Conservation (phyloP, 2,797 vertebrate genomes). For the Phrynocephalus forsythii region DNA sequence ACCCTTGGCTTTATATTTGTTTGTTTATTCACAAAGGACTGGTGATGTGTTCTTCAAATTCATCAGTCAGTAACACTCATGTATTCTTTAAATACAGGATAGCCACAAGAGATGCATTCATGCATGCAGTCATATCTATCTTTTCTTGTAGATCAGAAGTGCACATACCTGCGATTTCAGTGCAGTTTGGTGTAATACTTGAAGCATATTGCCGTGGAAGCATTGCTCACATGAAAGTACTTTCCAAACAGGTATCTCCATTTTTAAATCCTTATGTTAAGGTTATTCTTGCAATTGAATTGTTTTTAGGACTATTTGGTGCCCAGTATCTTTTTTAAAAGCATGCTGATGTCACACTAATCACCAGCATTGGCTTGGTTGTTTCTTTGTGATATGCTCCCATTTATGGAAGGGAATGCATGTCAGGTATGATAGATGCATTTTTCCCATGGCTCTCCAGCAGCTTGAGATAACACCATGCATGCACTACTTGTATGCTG, state of each 20-base stretch:
- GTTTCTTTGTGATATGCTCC: background rate
- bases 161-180: slow-evolving; percentile 90
- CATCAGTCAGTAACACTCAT: background rate
- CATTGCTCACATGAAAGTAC: slow-evolving; percentile 96
- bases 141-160: slow-evolving; percentile 81
- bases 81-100: slow-evolving; percentile 2
- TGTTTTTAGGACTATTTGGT: background rate
- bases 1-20: background rate
- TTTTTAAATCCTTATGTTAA: slow-evolving; percentile 21
- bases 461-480: background rate
- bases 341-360: background rate
- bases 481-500: background rate
- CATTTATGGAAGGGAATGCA: background rate
- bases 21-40: background rate
- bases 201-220: slow-evolving; percentile 96
- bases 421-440: background rate
- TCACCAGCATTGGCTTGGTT: background rate
- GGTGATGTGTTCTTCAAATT: background rate
- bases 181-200: slow-evolving; percentile 94
- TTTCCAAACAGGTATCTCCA: slow-evolving; percentile 91
- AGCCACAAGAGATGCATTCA: slow-evolving; percentile 24
- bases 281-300: background rate
- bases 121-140: slow-evolving; percentile 13
- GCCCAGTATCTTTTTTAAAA: background rate
- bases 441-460: background rate